Evolutionary conservation across 2,113 vertebrate genomes (phyloP).

Genomic region (Coreoperca whiteheadi): DNA sequence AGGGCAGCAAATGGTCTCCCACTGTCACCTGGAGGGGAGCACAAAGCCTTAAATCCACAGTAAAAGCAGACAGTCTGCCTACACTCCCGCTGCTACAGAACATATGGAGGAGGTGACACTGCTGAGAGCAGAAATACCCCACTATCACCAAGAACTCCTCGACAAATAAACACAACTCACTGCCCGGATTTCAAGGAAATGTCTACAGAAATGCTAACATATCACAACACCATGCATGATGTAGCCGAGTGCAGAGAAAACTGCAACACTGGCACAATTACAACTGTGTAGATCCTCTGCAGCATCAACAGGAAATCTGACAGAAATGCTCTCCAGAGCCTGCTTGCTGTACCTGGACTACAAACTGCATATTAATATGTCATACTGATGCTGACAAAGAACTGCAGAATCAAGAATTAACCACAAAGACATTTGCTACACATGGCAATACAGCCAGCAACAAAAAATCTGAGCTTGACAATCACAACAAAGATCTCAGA

Average conservation of each 20-base stretch:
- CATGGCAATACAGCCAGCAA: background rate
- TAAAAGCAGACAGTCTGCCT: slow-evolving; percentile 27
- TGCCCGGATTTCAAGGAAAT: slow-evolving; percentile 25
- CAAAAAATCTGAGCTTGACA: background rate
- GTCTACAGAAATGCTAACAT: slow-evolving; percentile 30
- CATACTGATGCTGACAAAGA: background rate
- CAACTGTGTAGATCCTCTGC: slow-evolving; percentile 32
- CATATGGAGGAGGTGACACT: slow-evolving; percentile 69
- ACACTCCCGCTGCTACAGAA: slow-evolving; percentile 56
- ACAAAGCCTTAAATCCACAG: slow-evolving; percentile 28
- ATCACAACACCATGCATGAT: slow-evolving; percentile 22
- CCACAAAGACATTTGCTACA: background rate
- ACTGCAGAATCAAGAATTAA: background rate
- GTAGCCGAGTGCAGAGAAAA: slow-evolving; percentile 36
- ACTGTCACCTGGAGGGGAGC: slow-evolving; percentile 66
- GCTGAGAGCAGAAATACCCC: slow-evolving; percentile 52
- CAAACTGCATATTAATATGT: slow-evolving; percentile 7
- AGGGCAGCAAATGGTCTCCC: slow-evolving; percentile 67
- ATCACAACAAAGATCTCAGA: background rate
- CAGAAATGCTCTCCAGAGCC: slow-evolving; percentile 18
- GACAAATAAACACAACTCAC: slow-evolving; percentile 48
- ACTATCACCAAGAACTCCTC: slow-evolving; percentile 25
- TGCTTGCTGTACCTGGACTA: slow-evolving; percentile 5
- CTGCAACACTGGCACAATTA: slow-evolving; percentile 47
- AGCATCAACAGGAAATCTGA: slow-evolving; percentile 44